These are phyloP conservation scores for Pseudochaenichthys georgianus DNA, from an alignment of 2,797 vertebrate species.

Conservation along the genomic window DNA sequence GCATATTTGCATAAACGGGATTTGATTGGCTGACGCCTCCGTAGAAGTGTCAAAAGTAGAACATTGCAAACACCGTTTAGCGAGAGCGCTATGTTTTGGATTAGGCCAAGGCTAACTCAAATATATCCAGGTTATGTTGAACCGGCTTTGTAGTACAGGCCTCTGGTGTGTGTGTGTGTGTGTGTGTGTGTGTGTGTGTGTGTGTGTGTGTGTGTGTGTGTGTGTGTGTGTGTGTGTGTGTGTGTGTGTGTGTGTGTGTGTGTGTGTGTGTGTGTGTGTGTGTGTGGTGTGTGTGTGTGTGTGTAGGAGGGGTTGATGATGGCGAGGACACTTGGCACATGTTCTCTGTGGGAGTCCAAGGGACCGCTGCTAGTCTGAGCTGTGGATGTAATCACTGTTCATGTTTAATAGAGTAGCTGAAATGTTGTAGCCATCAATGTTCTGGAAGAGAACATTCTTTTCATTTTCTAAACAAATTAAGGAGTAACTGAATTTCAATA, in stretches of 20 bases:
- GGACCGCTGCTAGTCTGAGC: constrained; percentile 18
- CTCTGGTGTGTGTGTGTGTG: neutral
- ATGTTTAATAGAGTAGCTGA: constrained; percentile 41
- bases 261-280: too few species aligned
- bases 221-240: constrained; percentile 5
- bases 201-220: neutral
- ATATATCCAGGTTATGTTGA: too few species aligned
- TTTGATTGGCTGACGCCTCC: too few species aligned
- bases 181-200: neutral
- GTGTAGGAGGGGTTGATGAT: constrained; percentile 23
- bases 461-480: constrained; percentile 1
- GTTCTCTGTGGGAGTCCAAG: constrained; percentile 33
- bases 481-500: neutral
- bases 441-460: neutral
- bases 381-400: constrained; percentile 28
- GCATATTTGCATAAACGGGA: too few species aligned
- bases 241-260: too few species aligned
- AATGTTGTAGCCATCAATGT: neutral
- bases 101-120: too few species aligned
- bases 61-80: too few species aligned
- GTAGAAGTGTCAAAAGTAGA: too few species aligned
- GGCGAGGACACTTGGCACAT: constrained; percentile 41
- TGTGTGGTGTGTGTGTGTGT: neutral
- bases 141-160: too few species aligned
- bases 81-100: too few species aligned